phyloP scores from a whole-genome alignment of 2,888 invertebrate genomes.

The Nemapogon koenigi region DNA sequence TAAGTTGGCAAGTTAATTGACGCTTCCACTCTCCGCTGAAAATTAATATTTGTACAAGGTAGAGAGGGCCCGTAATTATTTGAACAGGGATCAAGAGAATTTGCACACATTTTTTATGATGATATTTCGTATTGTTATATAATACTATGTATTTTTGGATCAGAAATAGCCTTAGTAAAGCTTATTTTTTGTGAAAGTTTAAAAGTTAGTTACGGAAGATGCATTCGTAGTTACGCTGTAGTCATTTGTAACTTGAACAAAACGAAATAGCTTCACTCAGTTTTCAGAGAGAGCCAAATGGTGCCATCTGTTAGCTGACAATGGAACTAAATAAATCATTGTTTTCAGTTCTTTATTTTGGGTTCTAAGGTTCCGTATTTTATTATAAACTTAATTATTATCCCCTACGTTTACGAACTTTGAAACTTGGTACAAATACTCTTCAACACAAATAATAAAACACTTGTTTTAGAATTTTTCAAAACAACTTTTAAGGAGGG shows the following conservation, averaged over 20 bases:
- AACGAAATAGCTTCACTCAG: constrained; percentile 4
- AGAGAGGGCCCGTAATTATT: constrained; percentile 6
- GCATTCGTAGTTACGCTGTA: background rate
- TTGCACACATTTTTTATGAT: background rate
- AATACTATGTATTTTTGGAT: background rate
- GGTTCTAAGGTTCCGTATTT: too few species aligned
- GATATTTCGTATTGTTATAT: background rate
- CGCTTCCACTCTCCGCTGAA: constrained; percentile 17
- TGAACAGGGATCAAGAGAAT: constrained; percentile 4
- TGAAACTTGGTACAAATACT: too few species aligned
- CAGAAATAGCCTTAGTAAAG: too few species aligned
- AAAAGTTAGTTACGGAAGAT: too few species aligned
- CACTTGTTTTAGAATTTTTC: too few species aligned
- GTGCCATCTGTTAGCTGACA: constrained; percentile 3
- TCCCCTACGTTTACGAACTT: too few species aligned
- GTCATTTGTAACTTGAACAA: constrained; percentile 7
- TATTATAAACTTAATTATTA: too few species aligned
- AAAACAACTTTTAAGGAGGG: too few species aligned
- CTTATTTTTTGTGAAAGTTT: too few species aligned
- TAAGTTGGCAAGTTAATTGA: constrained; percentile 35
- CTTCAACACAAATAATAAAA: too few species aligned
- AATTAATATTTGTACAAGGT: constrained; percentile 8
- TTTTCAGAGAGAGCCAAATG: background rate
- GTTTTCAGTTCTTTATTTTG: too few species aligned
- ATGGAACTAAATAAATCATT: constrained; percentile 1